These are phyloP conservation scores for Gnathonemus longibarbis DNA, from an alignment of 2,113 vertebrate species.

Conservation along the genomic window DNA sequence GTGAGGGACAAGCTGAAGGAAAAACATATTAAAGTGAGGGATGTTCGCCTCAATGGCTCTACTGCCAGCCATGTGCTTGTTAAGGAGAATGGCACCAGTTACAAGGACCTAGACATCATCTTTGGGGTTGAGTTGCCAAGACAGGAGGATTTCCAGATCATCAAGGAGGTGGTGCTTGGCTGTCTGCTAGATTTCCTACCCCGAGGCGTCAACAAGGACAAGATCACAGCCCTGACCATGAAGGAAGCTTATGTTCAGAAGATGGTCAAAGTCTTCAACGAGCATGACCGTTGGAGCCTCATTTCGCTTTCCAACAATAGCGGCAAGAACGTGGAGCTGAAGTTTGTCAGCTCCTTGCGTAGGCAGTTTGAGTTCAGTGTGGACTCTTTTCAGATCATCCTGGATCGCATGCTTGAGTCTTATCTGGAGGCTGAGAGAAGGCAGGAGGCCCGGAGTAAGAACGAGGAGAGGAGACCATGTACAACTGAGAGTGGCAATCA, in stretches of 20 bases:
- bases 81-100: slow-evolving; percentile 77
- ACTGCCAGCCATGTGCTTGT: slow-evolving; percentile 90
- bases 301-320: slow-evolving; percentile 94
- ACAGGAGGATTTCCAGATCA: slow-evolving; percentile 83
- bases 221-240: slow-evolving; percentile 84
- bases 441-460: slow-evolving; percentile 33
- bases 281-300: slow-evolving; percentile 89
- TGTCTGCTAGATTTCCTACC: slow-evolving; percentile 83
- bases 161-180: slow-evolving; percentile 83
- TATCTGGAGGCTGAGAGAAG: slow-evolving; percentile 64
- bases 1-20: slow-evolving; percentile 75
- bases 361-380: slow-evolving; percentile 97
- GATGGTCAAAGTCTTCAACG: slow-evolving; percentile 90
- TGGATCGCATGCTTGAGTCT: slow-evolving; percentile 74
- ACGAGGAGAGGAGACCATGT: slow-evolving; percentile 29
- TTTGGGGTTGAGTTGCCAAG: slow-evolving; percentile 82
- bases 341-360: slow-evolving; percentile 81
- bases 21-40: slow-evolving; percentile 76
- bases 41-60: slow-evolving; percentile 88
- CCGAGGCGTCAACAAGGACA: slow-evolving; percentile 84
- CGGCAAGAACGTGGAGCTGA: slow-evolving; percentile 91
- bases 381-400: slow-evolving; percentile 92
- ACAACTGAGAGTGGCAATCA: background rate
- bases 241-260: slow-evolving; percentile 95
- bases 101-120: slow-evolving; percentile 94